Evolutionary conservation across 2,888 invertebrate genomes (phyloP).

Genomic region (Baccha elongata): DNA sequence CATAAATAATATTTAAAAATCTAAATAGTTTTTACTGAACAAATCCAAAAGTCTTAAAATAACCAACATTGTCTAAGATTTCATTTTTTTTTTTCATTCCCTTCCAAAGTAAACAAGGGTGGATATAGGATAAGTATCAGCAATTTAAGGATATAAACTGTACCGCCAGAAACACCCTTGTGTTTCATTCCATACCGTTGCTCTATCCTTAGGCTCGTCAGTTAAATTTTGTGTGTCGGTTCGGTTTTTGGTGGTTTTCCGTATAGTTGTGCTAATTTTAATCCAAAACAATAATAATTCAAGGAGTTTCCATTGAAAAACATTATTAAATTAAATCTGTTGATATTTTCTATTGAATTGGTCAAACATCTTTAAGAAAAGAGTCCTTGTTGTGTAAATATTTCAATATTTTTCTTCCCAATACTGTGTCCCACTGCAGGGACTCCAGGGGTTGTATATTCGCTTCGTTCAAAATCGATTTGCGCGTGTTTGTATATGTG

Average conservation of each 20-base stretch:
- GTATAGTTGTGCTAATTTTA: slow-evolving; percentile 47
- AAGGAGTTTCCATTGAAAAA: slow-evolving; percentile 22
- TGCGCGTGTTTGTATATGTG: slow-evolving; percentile 51
- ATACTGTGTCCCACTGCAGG: slow-evolving; percentile 42
- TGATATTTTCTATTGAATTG: slow-evolving; percentile 31
- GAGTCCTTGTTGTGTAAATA: slow-evolving; percentile 8
- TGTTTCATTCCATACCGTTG: slow-evolving; percentile 63
- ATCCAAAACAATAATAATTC: slow-evolving; percentile 29
- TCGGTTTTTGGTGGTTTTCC: slow-evolving; percentile 67
- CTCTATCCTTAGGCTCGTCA: slow-evolving; percentile 59
- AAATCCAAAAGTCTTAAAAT: not conserved
- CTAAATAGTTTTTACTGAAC: no score
- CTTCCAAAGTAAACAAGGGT: slow-evolving; percentile 12
- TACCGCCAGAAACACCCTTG: slow-evolving; percentile 50
- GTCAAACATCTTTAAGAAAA: slow-evolving; percentile 12
- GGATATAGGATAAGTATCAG: not conserved
- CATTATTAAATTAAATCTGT: slow-evolving; percentile 28
- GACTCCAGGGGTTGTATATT: slow-evolving; percentile 57
- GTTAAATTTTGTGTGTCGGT: slow-evolving; percentile 71
- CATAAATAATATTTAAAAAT: no score
- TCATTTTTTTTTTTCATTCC: slow-evolving; percentile 24
- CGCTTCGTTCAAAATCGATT: slow-evolving; percentile 65
- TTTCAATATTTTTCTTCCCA: slow-evolving; percentile 45
- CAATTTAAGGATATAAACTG: slow-evolving; percentile 5
- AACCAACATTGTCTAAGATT: slow-evolving; percentile 21